Conservation (phyloP, 2,888 invertebrate species). For the Steinernema scapterisci region DNA sequence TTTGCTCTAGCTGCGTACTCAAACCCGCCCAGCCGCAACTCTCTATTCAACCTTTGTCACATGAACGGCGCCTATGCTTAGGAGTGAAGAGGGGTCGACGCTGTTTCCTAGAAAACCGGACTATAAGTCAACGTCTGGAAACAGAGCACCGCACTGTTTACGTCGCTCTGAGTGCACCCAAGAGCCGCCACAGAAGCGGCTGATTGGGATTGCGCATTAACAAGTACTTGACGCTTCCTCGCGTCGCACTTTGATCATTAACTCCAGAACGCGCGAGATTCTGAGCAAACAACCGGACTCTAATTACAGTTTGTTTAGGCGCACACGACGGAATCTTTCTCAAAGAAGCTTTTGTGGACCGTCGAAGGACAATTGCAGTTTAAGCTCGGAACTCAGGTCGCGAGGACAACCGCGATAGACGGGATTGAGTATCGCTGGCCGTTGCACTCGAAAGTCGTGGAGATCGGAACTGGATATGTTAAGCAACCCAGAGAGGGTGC, state of each 20-base stretch:
- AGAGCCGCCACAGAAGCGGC: neutral
- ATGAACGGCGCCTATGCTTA: too few relatives aligned
- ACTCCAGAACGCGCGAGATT: neutral
- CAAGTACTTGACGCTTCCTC: neutral
- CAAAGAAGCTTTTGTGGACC: constrained; percentile 15
- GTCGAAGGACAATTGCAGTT: constrained; percentile 17
- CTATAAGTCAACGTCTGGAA: too few relatives aligned
- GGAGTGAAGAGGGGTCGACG: too few relatives aligned
- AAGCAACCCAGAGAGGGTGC: neutral
- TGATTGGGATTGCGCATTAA: neutral
- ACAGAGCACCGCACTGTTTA: too few relatives aligned
- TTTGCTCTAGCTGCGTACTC: too few relatives aligned
- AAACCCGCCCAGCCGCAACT: too few relatives aligned
- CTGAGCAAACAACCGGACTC: neutral
- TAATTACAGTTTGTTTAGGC: constrained; percentile 9
- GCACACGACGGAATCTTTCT: neutral
- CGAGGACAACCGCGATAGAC: neutral
- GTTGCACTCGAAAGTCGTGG: neutral
- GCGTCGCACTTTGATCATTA: neutral
- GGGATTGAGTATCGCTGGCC: constrained; percentile 14
- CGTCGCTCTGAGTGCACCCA: too few relatives aligned
- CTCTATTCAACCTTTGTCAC: too few relatives aligned
- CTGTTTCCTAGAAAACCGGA: too few relatives aligned
- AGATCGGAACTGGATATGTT: neutral
- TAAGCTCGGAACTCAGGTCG: neutral